Conservation (phyloP, 2,113 vertebrate species). For the Fulmarus glacialis region DNA sequence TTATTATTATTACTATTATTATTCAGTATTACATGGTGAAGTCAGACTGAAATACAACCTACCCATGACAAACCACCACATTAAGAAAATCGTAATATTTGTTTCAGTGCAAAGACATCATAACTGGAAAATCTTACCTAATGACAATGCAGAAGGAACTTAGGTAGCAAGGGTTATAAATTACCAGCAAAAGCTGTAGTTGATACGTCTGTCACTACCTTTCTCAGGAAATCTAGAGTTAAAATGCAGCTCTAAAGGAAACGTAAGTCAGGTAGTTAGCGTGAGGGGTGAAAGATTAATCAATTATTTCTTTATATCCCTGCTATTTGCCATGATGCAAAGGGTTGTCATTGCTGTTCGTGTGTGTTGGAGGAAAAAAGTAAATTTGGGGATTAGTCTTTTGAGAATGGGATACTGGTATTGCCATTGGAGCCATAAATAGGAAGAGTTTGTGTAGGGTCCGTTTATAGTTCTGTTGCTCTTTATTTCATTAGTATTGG, state of each 20-base stretch:
- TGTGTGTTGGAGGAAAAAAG: background rate
- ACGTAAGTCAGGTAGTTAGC: background rate
- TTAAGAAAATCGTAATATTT: background rate
- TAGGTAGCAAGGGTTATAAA: background rate
- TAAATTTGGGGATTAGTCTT: background rate
- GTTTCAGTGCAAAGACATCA: background rate
- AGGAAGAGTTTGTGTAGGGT: background rate
- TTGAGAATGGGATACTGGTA: background rate
- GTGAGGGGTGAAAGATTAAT: background rate
- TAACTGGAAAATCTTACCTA: background rate
- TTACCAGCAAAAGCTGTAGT: background rate
- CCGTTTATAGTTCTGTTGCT: background rate
- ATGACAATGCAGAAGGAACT: background rate
- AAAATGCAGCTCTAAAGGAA: background rate
- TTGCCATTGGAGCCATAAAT: background rate
- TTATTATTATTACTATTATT: background rate
- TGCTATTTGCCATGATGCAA: background rate
- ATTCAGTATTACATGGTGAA: background rate
- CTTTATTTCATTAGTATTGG: background rate
- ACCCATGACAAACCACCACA: rapidly evolving
- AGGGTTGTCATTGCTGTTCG: background rate
- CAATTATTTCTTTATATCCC: background rate
- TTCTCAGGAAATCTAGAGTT: background rate
- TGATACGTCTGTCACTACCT: background rate
- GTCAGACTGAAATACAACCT: background rate